These are phyloP conservation scores for Delphinapterus leucas DNA, from an alignment of 2,113 vertebrate species.

Conservation along the genomic window DNA sequence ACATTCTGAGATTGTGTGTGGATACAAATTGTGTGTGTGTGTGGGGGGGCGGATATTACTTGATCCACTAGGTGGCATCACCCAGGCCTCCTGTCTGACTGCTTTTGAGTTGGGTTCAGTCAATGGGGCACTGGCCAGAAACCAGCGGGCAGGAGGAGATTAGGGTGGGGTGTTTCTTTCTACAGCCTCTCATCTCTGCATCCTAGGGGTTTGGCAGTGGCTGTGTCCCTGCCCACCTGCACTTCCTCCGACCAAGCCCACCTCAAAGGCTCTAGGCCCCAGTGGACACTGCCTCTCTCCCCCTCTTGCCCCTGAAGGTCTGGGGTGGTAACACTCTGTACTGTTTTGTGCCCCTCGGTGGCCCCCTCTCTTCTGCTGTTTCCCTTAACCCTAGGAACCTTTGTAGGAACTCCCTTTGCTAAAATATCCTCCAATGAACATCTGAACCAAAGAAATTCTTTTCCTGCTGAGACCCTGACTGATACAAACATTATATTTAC, in stretches of 20 bases:
- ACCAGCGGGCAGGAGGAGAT: neutral
- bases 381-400: neutral
- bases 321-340: neutral
- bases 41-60: accelerated
- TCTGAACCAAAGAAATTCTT: neutral
- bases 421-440: neutral
- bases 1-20: neutral
- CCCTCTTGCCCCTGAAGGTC: too few relatives aligned
- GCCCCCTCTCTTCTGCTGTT: neutral
- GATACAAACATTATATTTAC: neutral
- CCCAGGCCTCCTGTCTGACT: neutral
- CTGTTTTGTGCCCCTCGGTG: accelerated
- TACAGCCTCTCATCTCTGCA: too few relatives aligned
- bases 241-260: neutral
- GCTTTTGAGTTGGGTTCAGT: too few relatives aligned
- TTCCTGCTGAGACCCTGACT: neutral
- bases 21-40: too few relatives aligned
- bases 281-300: neutral
- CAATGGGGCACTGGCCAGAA: neutral
- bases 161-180: neutral
- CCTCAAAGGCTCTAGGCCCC: accelerated
- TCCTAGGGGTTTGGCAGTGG: too few relatives aligned
- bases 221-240: accelerated
- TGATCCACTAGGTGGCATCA: accelerated
- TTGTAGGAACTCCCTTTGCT: neutral